Evolutionary conservation across 2,797 vertebrate genomes (phyloP).

Genomic region (Limosa lapponica): DNA sequence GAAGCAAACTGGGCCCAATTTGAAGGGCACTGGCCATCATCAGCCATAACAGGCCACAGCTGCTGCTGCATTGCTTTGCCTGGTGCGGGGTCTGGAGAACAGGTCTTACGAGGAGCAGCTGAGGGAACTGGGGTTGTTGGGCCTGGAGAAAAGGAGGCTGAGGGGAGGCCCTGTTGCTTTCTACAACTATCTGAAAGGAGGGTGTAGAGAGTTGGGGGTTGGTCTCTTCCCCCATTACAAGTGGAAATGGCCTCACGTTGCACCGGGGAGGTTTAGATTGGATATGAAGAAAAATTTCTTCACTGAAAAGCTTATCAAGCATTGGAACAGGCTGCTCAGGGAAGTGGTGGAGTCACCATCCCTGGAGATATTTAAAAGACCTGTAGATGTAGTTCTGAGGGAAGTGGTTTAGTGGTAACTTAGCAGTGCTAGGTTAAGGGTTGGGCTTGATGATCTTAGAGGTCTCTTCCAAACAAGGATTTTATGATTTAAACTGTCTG

Average conservation of each 20-base stretch:
- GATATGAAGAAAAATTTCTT: background rate
- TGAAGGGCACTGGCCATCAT: too few relatives aligned
- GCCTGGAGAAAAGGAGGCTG: background rate
- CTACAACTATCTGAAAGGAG: background rate
- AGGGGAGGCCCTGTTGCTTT: background rate
- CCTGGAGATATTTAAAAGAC: background rate
- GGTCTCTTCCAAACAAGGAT: background rate
- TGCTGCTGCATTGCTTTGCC: background rate
- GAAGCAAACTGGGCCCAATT: background rate
- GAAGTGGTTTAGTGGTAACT: background rate
- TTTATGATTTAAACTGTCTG: background rate
- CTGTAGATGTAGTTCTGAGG: background rate
- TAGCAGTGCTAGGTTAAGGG: background rate
- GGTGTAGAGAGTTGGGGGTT: background rate
- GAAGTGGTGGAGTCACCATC: background rate
- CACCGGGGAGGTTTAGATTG: background rate
- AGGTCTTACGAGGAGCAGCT: background rate
- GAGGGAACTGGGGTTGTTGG: background rate
- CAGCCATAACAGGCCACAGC: background rate
- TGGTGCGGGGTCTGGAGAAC: background rate
- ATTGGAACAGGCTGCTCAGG: background rate
- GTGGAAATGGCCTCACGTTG: background rate
- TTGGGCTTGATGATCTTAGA: background rate
- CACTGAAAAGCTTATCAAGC: background rate
- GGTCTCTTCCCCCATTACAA: background rate